Conservation (phyloP, 2,888 invertebrate genomes). For the Brenthis ino region DNA sequence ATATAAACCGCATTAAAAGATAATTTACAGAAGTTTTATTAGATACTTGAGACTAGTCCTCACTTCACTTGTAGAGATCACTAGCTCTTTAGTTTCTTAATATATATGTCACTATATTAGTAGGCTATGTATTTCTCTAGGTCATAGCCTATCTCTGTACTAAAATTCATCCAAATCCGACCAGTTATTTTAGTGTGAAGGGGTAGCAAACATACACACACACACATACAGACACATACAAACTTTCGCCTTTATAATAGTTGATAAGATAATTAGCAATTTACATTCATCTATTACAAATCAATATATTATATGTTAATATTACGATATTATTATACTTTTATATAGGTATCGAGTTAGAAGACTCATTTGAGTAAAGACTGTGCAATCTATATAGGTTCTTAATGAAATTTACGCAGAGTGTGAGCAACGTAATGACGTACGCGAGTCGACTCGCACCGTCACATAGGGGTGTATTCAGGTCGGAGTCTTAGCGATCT, state of each 20-base stretch:
- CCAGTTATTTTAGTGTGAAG: no score
- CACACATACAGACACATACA: no score
- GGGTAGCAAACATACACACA: no score
- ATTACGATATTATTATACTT: not conserved
- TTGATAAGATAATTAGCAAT: not conserved
- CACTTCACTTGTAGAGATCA: no score
- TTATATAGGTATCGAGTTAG: constrained; percentile 16
- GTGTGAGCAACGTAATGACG: constrained; percentile 37
- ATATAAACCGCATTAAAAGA: no score
- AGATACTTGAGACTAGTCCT: no score
- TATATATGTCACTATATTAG: no score
- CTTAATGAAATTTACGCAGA: constrained; percentile 27
- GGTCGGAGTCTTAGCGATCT: constrained; percentile 68
- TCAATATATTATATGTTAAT: constrained; percentile 5
- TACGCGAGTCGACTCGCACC: constrained; percentile 30
- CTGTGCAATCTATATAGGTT: constrained; percentile 23
- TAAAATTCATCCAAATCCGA: no score
- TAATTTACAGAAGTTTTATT: no score
- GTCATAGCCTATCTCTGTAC: no score
- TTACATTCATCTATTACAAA: not conserved
- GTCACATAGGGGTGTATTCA: constrained; percentile 52
- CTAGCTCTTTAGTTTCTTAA: no score
- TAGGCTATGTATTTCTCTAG: no score
- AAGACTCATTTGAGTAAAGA: constrained; percentile 10
- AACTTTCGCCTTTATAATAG: not conserved